Conservation (phyloP, 2,888 invertebrate genomes). For the Hemistola chrysoprasaria region DNA sequence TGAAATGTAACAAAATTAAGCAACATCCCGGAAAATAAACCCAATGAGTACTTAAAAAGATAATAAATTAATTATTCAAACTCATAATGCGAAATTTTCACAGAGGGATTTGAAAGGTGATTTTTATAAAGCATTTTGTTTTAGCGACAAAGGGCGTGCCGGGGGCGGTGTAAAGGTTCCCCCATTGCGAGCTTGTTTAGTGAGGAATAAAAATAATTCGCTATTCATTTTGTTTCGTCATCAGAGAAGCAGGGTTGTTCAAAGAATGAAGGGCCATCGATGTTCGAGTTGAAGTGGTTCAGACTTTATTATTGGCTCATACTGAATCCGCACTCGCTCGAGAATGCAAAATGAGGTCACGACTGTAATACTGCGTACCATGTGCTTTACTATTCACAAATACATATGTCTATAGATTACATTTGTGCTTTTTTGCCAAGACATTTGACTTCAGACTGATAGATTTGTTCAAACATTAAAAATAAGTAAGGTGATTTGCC, state of each 20-base stretch:
- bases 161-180: conserved; percentile 47
- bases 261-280: conserved; percentile 70
- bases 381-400: too few relatives aligned
- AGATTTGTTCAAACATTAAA: too few relatives aligned
- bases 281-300: conserved; percentile 60
- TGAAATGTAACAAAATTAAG: too few relatives aligned
- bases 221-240: conserved; percentile 70
- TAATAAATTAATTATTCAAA: conserved; percentile 29
- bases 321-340: conserved; percentile 53
- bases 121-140: conserved; percentile 54
- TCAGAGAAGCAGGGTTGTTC: conserved; percentile 57
- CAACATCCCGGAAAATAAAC: not conserved
- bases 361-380: conserved; percentile 16
- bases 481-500: too few relatives aligned
- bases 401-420: too few relatives aligned
- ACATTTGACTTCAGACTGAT: too few relatives aligned
- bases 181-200: conserved; percentile 50
- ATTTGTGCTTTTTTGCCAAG: too few relatives aligned
- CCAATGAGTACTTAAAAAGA: conserved; percentile 15
- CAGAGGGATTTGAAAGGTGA: conserved; percentile 40
- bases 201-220: conserved; percentile 71
- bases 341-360: conserved; percentile 62
- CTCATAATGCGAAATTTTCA: conserved; percentile 20
- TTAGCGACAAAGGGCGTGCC: conserved; percentile 50
- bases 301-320: conserved; percentile 76